Conservation (phyloP, 2,113 vertebrate genomes). For the Toxostoma redivivum region DNA sequence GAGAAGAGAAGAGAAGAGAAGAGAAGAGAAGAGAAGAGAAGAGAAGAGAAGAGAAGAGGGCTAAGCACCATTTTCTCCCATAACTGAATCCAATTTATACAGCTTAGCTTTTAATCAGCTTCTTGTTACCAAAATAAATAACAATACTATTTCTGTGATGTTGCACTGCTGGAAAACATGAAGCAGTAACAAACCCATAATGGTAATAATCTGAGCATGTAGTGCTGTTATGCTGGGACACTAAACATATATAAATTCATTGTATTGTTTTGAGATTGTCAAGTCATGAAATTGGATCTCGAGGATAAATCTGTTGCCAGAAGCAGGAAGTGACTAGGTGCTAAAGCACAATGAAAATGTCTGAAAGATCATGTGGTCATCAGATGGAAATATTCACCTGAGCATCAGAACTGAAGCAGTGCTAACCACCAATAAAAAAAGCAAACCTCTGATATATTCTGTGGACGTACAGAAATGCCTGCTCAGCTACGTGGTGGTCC, state of each 20-base stretch:
- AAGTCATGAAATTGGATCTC: neutral
- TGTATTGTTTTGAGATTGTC: neutral
- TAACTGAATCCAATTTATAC: neutral
- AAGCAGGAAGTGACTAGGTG: neutral
- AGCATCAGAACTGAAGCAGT: neutral
- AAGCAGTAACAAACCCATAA: neutral
- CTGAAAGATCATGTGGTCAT: neutral
- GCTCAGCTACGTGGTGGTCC: neutral
- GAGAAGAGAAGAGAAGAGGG: no score
- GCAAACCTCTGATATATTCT: neutral
- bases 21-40: neutral
- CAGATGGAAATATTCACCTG: neutral
- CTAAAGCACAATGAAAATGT: neutral
- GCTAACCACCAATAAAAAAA: neutral
- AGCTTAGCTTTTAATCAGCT: neutral
- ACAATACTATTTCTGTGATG: neutral
- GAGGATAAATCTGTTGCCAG: neutral
- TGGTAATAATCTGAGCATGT: accelerated
- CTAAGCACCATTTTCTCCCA: neutral
- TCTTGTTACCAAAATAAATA: neutral
- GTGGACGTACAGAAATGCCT: neutral
- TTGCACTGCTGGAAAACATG: neutral
- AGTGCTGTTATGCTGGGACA: neutral
- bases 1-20: neutral
- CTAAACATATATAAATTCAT: neutral